phyloP scores from a whole-genome alignment of 2,888 invertebrate species.

The Chirona hameri region DNA sequence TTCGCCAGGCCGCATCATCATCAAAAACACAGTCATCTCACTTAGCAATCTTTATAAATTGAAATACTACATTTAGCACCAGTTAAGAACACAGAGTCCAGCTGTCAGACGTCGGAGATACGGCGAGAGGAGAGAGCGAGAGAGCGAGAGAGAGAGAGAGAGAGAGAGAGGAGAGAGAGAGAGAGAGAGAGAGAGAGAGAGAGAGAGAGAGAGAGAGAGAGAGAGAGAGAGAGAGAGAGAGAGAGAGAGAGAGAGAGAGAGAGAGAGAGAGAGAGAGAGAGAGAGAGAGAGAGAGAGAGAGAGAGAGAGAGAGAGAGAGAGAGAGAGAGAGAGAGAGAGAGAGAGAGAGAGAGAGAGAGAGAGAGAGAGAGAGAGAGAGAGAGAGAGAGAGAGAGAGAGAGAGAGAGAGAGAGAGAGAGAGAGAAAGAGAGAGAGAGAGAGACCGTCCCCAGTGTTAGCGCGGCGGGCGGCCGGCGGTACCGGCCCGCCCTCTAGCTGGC shows the following conservation, averaged over 20 bases:
- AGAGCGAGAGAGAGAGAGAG: too few relatives aligned
- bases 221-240: background rate
- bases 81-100: background rate
- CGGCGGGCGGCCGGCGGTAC: background rate
- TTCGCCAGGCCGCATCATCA: too few relatives aligned
- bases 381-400: background rate
- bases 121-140: too few relatives aligned
- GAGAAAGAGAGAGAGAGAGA: background rate
- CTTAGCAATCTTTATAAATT: slow-evolving; percentile 22
- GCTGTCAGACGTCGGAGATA: background rate
- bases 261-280: background rate
- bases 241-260: background rate
- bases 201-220: background rate
- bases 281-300: background rate
- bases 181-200: background rate
- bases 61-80: slow-evolving; percentile 25
- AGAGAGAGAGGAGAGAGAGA: background rate
- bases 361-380: background rate
- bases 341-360: background rate
- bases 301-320: background rate
- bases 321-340: background rate
- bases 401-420: background rate
- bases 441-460: background rate
- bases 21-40: background rate
- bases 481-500: background rate